A percentile compares a stretch with the other conserved stretches of the same genome.
Evolutionary conservation across 2,888 invertebrate species (phyloP).

Genomic region (Drosophila sordidapex): DNA sequence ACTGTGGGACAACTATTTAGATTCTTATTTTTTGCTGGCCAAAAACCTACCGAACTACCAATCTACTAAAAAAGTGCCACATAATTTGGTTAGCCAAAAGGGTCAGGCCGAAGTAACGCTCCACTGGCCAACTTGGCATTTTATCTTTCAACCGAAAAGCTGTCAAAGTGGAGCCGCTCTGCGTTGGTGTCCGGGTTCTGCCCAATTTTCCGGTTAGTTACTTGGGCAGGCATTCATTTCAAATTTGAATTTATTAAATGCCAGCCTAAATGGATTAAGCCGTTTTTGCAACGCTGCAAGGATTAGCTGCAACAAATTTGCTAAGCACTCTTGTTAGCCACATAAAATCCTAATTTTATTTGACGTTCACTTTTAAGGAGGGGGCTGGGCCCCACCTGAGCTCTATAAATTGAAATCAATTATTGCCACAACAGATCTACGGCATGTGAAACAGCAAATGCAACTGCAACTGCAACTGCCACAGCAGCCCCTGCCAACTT

Average conservation of each 20-base stretch:
- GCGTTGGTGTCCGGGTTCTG: neutral
- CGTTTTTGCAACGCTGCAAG: slow-evolving; percentile 20
- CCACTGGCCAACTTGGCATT: slow-evolving; percentile 27
- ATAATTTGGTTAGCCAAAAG: slow-evolving; percentile 45
- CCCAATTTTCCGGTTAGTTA: slow-evolving; percentile 52
- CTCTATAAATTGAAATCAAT: slow-evolving; percentile 76
- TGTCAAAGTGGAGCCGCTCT: slow-evolving; percentile 27
- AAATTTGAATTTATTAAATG: slow-evolving; percentile 23
- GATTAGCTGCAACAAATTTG: slow-evolving; percentile 47
- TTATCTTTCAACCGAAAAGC: slow-evolving; percentile 20
- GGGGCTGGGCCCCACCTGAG: slow-evolving; percentile 53
- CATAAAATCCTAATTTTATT: slow-evolving; percentile 64
- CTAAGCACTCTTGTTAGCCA: slow-evolving; percentile 48
- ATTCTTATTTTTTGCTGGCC: slow-evolving; percentile 14
- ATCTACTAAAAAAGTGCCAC: slow-evolving; percentile 37
- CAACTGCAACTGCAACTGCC: slow-evolving; percentile 35
- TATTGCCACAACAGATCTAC: slow-evolving; percentile 71
- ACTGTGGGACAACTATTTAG: slow-evolving; percentile 23
- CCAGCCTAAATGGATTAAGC: slow-evolving; percentile 29
- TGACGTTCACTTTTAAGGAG: slow-evolving; percentile 40
- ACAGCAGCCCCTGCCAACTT: neutral
- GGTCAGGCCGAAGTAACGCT: slow-evolving; percentile 36
- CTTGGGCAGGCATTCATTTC: slow-evolving; percentile 13
- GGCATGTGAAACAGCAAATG: slow-evolving; percentile 63
- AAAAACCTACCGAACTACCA: slow-evolving; percentile 26